Base-by-base conservation (phyloP, 1,140 invertebrate genomes). In the Brachionus manjavacas region DNA sequence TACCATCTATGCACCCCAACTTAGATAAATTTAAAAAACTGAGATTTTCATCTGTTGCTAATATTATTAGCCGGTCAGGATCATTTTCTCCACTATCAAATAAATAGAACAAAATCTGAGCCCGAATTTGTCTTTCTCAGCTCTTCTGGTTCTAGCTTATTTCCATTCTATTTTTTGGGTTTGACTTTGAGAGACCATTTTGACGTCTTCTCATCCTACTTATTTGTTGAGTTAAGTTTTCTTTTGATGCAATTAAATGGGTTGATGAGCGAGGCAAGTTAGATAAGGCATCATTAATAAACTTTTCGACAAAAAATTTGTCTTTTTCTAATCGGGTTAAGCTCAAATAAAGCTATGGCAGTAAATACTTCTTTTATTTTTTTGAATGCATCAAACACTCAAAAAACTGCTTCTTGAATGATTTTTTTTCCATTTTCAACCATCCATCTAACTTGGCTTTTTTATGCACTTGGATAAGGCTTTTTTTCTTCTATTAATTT, bases 11-110 rank as follows among this genome's bases (percentile, higher is more conserved):
- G 31, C 66, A 70, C 66, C 66, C 39, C n/a, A 70, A 16, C 35
- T 70, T 31, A 70, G 25, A 35, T 12, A 35, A 16, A 35, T 70
- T 70, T 39, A 70, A 39, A 70, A 70, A 70, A 35, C 39, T 39
- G n/a, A 70, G 35, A 70, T 70, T 70, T 70, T 70, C 23, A 16
- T 70, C 25, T 70, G 66, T 70, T 35, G 66, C 66, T 39, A 70
- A 70, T 35, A 70, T 70, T 12, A 70, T 70, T 70, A 70, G 28
- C n/a, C 28, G 25, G 25, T 70, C 31, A 35, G 28, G 14, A 70
- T 70, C 66, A 16, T 70, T 39, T 35, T 16, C 28, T 11, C 66
- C 66, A 16, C 12, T 70, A 39, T 70, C 66, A 39, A 70, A 16
- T 70, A 35, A n/a, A n/a, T n/a, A n/a, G 31, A 35, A 70, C 31